Conservation (phyloP, 2,113 vertebrate genomes). For the Microcebus ravelobensis region DNA sequence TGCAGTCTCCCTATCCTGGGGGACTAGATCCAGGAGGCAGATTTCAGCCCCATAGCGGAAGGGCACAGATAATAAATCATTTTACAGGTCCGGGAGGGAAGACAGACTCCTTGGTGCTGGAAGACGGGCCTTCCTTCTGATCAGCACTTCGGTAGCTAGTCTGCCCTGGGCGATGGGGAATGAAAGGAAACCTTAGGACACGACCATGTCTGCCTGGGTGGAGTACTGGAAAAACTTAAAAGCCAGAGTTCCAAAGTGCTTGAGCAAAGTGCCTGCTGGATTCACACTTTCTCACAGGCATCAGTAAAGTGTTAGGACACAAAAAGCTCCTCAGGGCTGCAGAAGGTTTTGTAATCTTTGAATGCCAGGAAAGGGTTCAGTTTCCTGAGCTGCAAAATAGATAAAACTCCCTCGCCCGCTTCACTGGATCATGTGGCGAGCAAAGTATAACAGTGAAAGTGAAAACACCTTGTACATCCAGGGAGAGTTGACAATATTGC, state of each 20-base stretch:
- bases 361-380: not conserved
- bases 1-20: not conserved
- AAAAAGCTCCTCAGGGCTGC: accelerated
- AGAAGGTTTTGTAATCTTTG: not conserved
- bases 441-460: not conserved
- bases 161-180: not conserved
- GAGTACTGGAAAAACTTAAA: accelerated
- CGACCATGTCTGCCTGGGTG: accelerated
- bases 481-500: not conserved
- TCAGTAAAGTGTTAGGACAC: not conserved
- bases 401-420: not conserved
- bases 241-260: not conserved
- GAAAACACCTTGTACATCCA: not conserved
- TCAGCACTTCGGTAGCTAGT: not conserved
- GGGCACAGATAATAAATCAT: not conserved
- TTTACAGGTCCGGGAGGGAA: not conserved
- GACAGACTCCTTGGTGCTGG: not conserved
- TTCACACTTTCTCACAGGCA: not conserved
- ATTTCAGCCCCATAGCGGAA: not conserved
- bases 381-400: not conserved
- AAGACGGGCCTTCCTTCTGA: not conserved
- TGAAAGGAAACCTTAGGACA: not conserved
- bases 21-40: not conserved
- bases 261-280: too few relatives aligned
- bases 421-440: not conserved